These are phyloP conservation scores for Zosterops pallidus DNA, from an alignment of 2,113 vertebrate species.

Conservation along the genomic window DNA sequence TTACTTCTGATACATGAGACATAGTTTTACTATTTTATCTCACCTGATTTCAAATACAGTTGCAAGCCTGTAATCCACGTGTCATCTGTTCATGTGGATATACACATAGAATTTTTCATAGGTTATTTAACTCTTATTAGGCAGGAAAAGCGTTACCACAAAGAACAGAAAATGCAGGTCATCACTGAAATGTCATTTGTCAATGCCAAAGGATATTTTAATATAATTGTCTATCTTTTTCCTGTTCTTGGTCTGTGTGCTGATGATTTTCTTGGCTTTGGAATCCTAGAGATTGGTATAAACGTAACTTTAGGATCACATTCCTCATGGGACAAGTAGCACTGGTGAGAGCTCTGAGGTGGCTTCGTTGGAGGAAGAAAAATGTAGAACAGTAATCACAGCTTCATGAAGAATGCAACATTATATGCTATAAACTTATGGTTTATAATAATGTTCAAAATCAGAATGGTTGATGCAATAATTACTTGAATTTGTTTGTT, in stretches of 20 bases:
- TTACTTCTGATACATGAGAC: background rate
- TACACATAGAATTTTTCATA: background rate
- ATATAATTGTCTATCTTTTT: background rate
- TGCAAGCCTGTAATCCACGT: background rate
- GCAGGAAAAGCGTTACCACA: background rate
- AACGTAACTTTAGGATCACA: conserved; percentile 89
- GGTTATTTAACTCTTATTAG: background rate
- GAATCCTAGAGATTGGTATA: conserved; percentile 88
- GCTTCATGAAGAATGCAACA: background rate
- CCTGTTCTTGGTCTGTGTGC: background rate
- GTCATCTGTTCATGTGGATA: background rate
- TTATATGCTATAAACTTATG: background rate
- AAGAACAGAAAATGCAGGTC: background rate
- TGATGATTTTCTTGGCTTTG: conserved; percentile 26
- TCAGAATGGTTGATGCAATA: background rate
- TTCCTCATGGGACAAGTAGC: conserved; percentile 88
- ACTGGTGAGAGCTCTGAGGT: conserved; percentile 77
- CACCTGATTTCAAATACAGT: background rate
- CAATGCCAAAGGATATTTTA: background rate
- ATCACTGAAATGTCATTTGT: background rate
- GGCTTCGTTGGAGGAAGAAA: conserved; percentile 53
- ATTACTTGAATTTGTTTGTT: background rate
- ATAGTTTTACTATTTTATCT: background rate
- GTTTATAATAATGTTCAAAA: background rate
- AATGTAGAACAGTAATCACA: background rate